Base-by-base conservation (phyloP, 2,113 vertebrate genomes). In the Calyptomena viridis region DNA sequence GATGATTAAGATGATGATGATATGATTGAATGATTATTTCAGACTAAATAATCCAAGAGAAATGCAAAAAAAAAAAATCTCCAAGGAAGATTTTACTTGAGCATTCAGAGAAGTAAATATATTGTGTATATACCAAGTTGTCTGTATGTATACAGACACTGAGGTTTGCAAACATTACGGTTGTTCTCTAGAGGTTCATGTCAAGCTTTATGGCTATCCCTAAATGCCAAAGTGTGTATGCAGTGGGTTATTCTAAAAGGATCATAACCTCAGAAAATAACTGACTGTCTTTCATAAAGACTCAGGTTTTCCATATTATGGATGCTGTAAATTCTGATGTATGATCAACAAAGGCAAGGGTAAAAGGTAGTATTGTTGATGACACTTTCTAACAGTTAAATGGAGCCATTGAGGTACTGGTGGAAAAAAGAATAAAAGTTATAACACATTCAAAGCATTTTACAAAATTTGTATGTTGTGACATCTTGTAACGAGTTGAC, bases 61-160 rank as follows among this genome's bases (percentile, higher is more conserved):
- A 53, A 49, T 11, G 3, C 5, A 8, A 40, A 47, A 59, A n/a
- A n/a, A 30, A 28, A 33, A 44, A n/a, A 35, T 4, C 31, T 37
- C 9, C 53, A 53, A 39, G 27, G 69, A 68, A 87, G 11, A n/a
- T 22, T 58, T 19, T 28, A 66, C 7, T 44, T 69, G 49, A 60
- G 7, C 15, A 73, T 55, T 84, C 22, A 79, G 31, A 76, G 8
- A 4, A 58, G 22, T 5, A 79, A 91, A 89, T 74, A 78, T 53
- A 71, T 86, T 86, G 9, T n/a, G 6, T 44, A 18, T 27, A 2
- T 64, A n/a, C 18, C 21, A 80, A 75, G 4, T 22, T 84, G 12
- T 27, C 53, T 81, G 2, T 37, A 37, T 12, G 2, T 42, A 11
- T 30, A 22, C 0, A 0, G 5, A 4, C 83, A 52, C 24, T 53